Evolutionary conservation across 2,797 vertebrate species (phyloP).

Genomic region (Chaetophractus vellerosus): DNA sequence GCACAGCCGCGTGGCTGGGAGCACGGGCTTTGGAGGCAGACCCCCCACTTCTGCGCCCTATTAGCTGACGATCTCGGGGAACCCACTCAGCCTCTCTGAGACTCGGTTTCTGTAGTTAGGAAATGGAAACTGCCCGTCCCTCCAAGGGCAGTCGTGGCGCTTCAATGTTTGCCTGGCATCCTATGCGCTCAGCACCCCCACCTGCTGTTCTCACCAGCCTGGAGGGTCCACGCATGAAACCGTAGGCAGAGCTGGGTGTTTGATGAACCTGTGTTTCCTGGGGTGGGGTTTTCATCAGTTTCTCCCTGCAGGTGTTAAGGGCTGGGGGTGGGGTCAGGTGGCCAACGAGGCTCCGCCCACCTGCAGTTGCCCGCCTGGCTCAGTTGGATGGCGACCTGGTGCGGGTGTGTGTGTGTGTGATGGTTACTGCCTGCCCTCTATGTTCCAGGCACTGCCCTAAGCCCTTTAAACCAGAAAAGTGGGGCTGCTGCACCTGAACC

Average conservation of each 20-base stretch:
- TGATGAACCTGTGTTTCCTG: background rate
- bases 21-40: background rate
- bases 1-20: background rate
- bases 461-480: background rate
- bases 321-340: background rate
- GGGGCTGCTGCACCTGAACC: background rate
- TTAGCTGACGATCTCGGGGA: background rate
- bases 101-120: background rate
- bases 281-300: background rate
- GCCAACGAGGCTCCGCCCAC: background rate
- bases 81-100: background rate
- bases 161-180: background rate
- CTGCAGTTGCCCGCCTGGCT: fast-evolving
- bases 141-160: background rate
- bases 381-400: background rate
- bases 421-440: background rate
- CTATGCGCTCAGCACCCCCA: fast-evolving
- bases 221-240: background rate
- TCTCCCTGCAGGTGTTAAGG: background rate
- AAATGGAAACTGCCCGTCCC: background rate
- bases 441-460: background rate
- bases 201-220: background rate
- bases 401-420: fast-evolving
- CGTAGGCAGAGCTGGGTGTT: background rate
- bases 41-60: background rate